phyloP scores from a whole-genome alignment of 53 echinoderm and acorn worm species.

The Temnopleurus reevesii region DNA sequence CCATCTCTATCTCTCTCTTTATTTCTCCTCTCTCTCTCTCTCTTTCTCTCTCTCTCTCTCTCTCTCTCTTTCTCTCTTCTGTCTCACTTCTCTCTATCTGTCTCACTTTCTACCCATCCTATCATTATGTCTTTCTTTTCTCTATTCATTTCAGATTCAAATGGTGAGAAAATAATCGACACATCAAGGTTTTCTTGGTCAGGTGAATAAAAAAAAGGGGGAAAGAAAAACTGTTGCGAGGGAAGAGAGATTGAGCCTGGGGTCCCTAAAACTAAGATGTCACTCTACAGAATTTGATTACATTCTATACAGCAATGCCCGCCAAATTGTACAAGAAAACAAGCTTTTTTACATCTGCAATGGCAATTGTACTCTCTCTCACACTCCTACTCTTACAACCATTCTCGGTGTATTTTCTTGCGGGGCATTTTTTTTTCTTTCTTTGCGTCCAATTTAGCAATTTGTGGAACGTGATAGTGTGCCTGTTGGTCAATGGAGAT shows the following conservation, averaged over 20 bases:
- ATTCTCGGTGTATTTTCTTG: background rate
- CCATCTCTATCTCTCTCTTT: background rate
- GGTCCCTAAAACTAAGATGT: slow-evolving; percentile 43
- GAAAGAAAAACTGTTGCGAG: background rate
- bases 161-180: slow-evolving; percentile 37
- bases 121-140: background rate
- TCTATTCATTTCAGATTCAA: background rate
- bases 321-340: slow-evolving; percentile 41
- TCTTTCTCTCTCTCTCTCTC: background rate
- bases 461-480: slow-evolving; percentile 36
- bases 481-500: slow-evolving; percentile 24
- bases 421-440: slow-evolving; percentile 7
- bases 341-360: slow-evolving; percentile 42
- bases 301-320: slow-evolving; percentile 14
- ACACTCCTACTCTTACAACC: slow-evolving; percentile 41
- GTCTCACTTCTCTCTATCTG: too few species aligned
- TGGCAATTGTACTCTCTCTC: slow-evolving; percentile 23
- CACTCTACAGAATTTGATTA: slow-evolving; percentile 29
- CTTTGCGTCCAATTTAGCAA: slow-evolving; percentile 2
- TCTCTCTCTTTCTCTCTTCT: background rate
- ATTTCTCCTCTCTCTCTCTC: background rate
- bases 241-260: slow-evolving; percentile 30
- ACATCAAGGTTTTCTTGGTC: slow-evolving; percentile 11
- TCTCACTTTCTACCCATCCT: too few species aligned
- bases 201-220: background rate